phyloP scores from a whole-genome alignment of 2,797 vertebrate species.

The Macropodus opercularis region DNA sequence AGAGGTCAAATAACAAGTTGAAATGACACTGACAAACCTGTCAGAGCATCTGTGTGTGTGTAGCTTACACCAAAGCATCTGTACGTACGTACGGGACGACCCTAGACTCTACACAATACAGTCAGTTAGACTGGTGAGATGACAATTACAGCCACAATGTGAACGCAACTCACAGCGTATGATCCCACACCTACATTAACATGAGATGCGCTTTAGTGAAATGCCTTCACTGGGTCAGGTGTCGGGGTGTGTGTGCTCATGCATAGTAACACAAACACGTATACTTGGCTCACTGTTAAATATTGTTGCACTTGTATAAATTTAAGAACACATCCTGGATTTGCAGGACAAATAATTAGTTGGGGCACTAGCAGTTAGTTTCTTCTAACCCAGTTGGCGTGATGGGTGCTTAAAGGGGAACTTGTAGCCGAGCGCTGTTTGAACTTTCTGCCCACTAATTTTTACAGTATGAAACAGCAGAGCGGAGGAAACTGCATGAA shows the following conservation, averaged over 20 bases:
- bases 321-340: no score
- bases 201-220: no score
- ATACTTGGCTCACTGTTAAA: no score
- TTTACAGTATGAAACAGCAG: constrained; percentile 23
- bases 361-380: no score
- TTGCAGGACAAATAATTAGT: no score
- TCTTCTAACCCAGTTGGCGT: no score
- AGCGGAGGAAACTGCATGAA: constrained; percentile 7
- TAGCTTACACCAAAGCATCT: background rate
- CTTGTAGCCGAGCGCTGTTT: background rate
- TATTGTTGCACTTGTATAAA: no score
- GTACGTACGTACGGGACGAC: no score
- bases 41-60: constrained; percentile 2
- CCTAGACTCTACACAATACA: constrained; percentile 32
- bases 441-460: constrained; percentile 14
- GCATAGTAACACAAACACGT: no score
- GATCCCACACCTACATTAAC: no score
- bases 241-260: constrained; percentile 10
- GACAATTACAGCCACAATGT: background rate
- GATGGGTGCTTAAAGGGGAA: background rate
- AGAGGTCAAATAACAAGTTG: constrained; percentile 44
- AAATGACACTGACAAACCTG: constrained; percentile 31
- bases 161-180: background rate
- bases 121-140: background rate
- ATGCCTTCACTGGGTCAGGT: constrained; percentile 21